Evolutionary conservation across 2,888 invertebrate species (phyloP).

Genomic region (Neoscelio sp.): DNA sequence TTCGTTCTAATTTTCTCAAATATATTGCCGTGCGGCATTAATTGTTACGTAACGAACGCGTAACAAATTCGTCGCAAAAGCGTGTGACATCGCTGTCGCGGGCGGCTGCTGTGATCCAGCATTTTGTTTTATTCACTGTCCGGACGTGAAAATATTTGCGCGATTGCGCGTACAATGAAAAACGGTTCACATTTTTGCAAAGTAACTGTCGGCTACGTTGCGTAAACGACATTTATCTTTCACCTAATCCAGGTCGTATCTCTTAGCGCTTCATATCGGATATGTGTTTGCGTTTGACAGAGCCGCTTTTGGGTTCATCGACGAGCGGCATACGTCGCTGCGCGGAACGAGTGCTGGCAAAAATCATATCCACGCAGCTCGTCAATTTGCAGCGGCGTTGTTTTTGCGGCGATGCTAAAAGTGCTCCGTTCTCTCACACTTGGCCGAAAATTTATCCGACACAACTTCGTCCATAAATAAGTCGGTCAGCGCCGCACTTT

Average conservation of each 20-base stretch:
- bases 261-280: neutral
- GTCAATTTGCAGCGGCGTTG: conserved; percentile 30
- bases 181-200: neutral
- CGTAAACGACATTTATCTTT: conserved; percentile 12
- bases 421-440: neutral
- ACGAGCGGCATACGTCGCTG: neutral
- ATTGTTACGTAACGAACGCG: conserved; percentile 22
- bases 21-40: conserved; percentile 13
- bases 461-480: conserved; percentile 59
- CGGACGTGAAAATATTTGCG: conserved; percentile 29
- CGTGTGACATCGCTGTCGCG: conserved; percentile 1
- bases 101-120: neutral
- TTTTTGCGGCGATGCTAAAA: conserved; percentile 15
- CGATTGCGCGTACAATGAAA: neutral
- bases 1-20: conserved; percentile 33
- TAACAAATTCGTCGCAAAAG: conserved; percentile 8
- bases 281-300: conserved; percentile 27
- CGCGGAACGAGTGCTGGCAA: neutral
- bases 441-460: conserved; percentile 37
- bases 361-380: conserved; percentile 5
- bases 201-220: neutral
- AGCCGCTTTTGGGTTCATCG: conserved; percentile 15
- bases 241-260: neutral
- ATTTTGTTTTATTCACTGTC: conserved; percentile 15
- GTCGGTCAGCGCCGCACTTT: conserved; percentile 56